A percentile compares a stretch with the other conserved stretches of the same genome.
Evolutionary conservation across 35 echinoderm and acorn worm genomes (phyloP).

Genomic region (Acanthaster planci): DNA sequence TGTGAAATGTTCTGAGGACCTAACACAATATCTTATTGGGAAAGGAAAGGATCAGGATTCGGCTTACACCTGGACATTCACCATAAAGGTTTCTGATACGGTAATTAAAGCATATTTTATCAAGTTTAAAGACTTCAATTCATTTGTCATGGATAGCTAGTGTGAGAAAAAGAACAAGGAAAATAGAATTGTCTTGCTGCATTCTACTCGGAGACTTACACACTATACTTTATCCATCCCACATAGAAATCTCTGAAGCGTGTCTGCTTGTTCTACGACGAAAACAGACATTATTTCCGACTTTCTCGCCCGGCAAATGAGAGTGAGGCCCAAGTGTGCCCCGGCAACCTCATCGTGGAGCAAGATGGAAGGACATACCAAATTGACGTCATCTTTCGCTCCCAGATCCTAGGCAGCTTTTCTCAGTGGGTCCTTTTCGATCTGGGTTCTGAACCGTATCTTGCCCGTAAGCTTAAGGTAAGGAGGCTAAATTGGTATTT

Average conservation of each 20-base stretch:
- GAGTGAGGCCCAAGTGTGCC: slow-evolving; percentile 68
- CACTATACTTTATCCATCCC: neutral
- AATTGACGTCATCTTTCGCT: slow-evolving; percentile 60
- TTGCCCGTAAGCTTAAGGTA: slow-evolving; percentile 5
- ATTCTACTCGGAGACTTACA: too few species aligned
- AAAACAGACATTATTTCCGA: slow-evolving; percentile 76
- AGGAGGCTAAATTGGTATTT: too few species aligned
- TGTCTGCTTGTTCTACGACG: slow-evolving; percentile 82
- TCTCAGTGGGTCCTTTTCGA: slow-evolving; percentile 85
- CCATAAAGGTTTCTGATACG: neutral
- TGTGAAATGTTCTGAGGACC: neutral
- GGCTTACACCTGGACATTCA: neutral
- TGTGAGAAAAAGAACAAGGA: neutral
- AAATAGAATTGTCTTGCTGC: too few species aligned
- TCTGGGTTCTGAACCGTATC: slow-evolving; percentile 34
- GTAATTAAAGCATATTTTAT: neutral
- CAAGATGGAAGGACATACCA: slow-evolving; percentile 24
- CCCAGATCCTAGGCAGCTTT: slow-evolving; percentile 66
- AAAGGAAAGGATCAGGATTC: neutral
- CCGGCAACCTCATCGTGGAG: slow-evolving; percentile 48
- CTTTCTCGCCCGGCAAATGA: slow-evolving; percentile 58
- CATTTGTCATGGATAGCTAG: neutral
- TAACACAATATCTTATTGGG: neutral
- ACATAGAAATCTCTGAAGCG: slow-evolving; percentile 59
- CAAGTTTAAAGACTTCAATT: neutral